Evolutionary conservation across 2,113 vertebrate species (phyloP).

Genomic region (Pomatorhinus ruficollis): DNA sequence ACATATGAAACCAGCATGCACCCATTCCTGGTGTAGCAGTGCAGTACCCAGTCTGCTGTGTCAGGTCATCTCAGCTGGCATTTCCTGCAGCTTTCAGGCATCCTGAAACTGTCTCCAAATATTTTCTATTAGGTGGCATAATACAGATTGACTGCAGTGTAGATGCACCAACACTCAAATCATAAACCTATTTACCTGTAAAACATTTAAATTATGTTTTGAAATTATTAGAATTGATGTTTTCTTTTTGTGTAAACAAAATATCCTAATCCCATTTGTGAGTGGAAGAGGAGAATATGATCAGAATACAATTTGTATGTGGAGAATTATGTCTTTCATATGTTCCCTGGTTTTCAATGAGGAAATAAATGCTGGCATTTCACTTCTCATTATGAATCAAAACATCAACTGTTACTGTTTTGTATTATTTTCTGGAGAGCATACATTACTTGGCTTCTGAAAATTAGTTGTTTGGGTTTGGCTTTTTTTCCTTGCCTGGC

Average conservation of each 20-base stretch:
- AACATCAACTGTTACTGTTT: background rate
- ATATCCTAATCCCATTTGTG: background rate
- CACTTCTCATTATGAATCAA: background rate
- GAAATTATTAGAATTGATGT: background rate
- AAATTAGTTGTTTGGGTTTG: background rate
- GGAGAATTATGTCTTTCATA: background rate
- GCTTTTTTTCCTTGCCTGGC: background rate
- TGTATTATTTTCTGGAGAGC: background rate
- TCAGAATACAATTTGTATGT: background rate
- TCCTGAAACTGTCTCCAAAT: background rate
- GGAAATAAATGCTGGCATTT: constrained; percentile 7
- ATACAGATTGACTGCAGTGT: background rate
- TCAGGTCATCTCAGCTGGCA: rapidly evolving
- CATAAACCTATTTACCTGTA: background rate
- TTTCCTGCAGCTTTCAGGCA: background rate
- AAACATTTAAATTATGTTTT: background rate
- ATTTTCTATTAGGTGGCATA: background rate
- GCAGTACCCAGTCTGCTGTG: background rate
- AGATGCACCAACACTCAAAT: background rate
- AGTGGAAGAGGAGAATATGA: background rate
- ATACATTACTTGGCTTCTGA: background rate
- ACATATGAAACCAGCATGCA: rapidly evolving
- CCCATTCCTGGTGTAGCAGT: background rate
- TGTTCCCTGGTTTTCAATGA: background rate
- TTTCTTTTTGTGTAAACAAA: constrained; percentile 10